These are phyloP conservation scores for Cryptocephalus moraei DNA, from an alignment of 2,888 invertebrate species.

Conservation along the genomic window DNA sequence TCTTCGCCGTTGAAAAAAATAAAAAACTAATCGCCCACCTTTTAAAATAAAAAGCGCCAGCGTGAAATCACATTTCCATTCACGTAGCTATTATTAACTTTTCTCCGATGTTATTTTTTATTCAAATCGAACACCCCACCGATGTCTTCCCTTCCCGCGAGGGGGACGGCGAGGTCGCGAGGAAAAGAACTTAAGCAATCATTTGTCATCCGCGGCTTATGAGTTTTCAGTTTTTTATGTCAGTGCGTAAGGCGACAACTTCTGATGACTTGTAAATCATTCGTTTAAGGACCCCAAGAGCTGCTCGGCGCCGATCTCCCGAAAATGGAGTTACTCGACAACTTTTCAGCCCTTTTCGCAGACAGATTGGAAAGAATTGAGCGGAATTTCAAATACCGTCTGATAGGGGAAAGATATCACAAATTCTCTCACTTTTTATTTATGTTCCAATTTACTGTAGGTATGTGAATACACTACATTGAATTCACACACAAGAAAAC, in stretches of 20 bases:
- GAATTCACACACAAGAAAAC: too few relatives aligned
- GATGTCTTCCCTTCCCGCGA: conserved; percentile 9
- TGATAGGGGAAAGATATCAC: too few relatives aligned
- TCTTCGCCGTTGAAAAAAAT: background rate
- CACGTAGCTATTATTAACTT: conserved; percentile 42
- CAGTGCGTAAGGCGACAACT: conserved; percentile 16
- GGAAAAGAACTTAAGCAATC: conserved; percentile 29
- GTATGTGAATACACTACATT: too few relatives aligned
- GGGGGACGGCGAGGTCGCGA: conserved; percentile 15
- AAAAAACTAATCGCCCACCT: conserved; percentile 18
- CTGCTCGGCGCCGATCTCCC: background rate
- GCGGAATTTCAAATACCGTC: too few relatives aligned
- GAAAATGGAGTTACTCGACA: too few relatives aligned
- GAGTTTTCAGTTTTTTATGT: conserved; percentile 25
- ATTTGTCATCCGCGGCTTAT: conserved; percentile 37
- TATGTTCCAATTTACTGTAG: too few relatives aligned
- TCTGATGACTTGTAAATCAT: conserved; percentile 21
- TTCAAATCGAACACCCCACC: conserved; percentile 32
- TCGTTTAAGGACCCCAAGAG: conserved; percentile 7
- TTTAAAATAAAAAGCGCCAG: conserved; percentile 31
- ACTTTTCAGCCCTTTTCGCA: too few relatives aligned
- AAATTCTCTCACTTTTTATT: too few relatives aligned
- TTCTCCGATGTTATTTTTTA: conserved; percentile 39
- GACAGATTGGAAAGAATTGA: too few relatives aligned
- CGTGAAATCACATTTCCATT: conserved; percentile 39